Evolutionary conservation across 2,113 vertebrate species (phyloP), one percentile per base, ranked within the genome.

Genomic region (Sinocyclocheilus grahami): DNA sequence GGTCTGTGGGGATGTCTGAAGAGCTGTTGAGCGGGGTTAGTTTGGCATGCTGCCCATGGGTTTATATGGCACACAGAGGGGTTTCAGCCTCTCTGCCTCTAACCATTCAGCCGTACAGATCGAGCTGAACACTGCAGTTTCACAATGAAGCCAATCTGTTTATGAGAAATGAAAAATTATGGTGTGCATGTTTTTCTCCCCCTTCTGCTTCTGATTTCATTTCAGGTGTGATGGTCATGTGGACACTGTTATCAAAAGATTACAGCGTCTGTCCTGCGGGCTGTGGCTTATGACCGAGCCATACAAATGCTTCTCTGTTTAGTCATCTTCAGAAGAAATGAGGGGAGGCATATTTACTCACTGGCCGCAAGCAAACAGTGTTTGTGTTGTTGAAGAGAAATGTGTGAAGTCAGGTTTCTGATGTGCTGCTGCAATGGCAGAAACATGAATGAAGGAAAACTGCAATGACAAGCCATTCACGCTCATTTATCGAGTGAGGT

Each of bases 31-130:
- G 13, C 2, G 8, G 79, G 22, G 60, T 67, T 82, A 48, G 13
- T 82, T 82, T 82, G 79, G 79, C 79, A 30, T 27, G n/a, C n/a
- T 65, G 79, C 79, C 79, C 5, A 16, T 67, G 79, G 79, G 60
- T 63, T 81, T 65, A 46, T 27, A 81, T 65, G 58, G 62, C 58
- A 81, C 37, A 63, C 58, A 24, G 58, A 63, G 11, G 13, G n/a
- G 58, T 79, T 79, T 79, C 22, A 79, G 18, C 20, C 78, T 37
- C 77, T 60, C 27, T 58, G 51, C 51, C 30, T 78, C 30, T 11
- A 13, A 39, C 55, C 48, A 78, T 78, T 78, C 51, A 78, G 16
- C 48, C 27, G 16, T 20, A 78, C 7, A 55, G 76, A 78, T 24
- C 7, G 48, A 78, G 76, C 75, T 27, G 8, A 55, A 30, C 16